A percentile compares a stretch with the other conserved stretches of the same genome.
These are phyloP conservation scores for Apocrypta bakeri DNA, from an alignment of 1,140 invertebrate species.

Conservation along the genomic window DNA sequence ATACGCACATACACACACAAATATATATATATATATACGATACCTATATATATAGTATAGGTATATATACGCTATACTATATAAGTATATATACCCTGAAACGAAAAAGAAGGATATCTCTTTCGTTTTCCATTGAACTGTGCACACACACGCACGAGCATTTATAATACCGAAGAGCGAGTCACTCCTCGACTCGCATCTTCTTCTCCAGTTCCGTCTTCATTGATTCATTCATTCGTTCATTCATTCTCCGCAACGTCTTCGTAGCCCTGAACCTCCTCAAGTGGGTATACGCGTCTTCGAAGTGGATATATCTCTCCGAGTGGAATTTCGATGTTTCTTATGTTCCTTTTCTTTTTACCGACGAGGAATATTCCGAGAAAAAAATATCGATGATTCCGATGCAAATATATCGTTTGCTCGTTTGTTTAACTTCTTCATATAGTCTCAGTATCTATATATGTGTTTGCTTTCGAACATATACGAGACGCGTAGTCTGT, in stretches of 20 bases:
- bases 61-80: not conserved
- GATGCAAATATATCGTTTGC: conserved; percentile 1
- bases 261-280: conserved; percentile 15
- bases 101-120: conserved; percentile 10
- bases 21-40: no score
- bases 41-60: no score
- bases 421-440: not conserved
- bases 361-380: not conserved
- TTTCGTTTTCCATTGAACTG: conserved; percentile 25
- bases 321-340: conserved; percentile 36
- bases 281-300: conserved; percentile 28
- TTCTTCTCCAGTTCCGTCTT: not conserved
- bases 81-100: not conserved
- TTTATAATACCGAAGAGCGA: not conserved
- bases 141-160: not conserved
- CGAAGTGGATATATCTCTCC: not conserved
- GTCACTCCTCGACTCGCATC: conserved; percentile 7
- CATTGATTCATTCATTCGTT: conserved; percentile 14
- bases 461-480: no score
- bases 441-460: no score
- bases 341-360: conserved; percentile 14
- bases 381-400: not conserved
- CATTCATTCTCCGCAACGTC: not conserved
- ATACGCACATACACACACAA: not conserved
- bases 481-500: no score